phyloP scores from a whole-genome alignment of 2,888 invertebrate species.

The Aleiodes leptofemur region DNA sequence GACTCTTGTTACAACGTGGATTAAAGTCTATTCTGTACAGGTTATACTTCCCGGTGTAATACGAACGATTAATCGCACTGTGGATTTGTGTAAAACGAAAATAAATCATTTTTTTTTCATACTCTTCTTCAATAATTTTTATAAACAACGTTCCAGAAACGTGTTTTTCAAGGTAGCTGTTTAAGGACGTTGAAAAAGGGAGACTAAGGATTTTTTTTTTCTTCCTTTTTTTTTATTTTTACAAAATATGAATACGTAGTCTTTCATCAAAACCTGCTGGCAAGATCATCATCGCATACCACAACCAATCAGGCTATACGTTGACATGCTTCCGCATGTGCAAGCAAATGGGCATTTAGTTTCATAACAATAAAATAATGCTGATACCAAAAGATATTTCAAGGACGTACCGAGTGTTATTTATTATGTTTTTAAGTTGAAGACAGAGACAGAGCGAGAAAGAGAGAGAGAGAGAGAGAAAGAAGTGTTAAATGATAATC shows the following conservation, averaged over 20 bases:
- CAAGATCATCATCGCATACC: conserved; percentile 25
- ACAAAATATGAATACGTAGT: conserved; percentile 7
- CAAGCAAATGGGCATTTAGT: neutral
- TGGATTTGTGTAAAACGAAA: conserved; percentile 16
- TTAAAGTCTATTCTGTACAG: conserved; percentile 22
- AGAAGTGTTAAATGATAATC: neutral
- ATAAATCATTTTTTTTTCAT: neutral
- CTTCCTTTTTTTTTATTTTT: neutral
- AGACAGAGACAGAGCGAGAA: neutral
- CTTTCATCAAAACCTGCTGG: conserved; percentile 29
- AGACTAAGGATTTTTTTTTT: neutral
- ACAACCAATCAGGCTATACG: neutral
- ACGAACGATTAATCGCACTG: conserved; percentile 31
- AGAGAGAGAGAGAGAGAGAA: neutral
- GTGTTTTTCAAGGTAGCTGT: conserved; percentile 7
- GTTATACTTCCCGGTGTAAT: conserved; percentile 29
- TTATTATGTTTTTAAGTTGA: conserved; percentile 26
- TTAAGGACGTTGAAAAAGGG: conserved; percentile 1
- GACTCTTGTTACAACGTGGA: conserved; percentile 31
- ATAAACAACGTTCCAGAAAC: conserved; percentile 1
- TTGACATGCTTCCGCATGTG: conserved; percentile 11
- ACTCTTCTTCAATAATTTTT: neutral
- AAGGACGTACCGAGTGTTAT: conserved; percentile 5
- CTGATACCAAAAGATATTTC: conserved; percentile 2
- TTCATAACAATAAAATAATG: conserved; percentile 24